These are phyloP conservation scores for Clinocottus analis DNA, from an alignment of 2,113 vertebrate species.

Conservation along the genomic window DNA sequence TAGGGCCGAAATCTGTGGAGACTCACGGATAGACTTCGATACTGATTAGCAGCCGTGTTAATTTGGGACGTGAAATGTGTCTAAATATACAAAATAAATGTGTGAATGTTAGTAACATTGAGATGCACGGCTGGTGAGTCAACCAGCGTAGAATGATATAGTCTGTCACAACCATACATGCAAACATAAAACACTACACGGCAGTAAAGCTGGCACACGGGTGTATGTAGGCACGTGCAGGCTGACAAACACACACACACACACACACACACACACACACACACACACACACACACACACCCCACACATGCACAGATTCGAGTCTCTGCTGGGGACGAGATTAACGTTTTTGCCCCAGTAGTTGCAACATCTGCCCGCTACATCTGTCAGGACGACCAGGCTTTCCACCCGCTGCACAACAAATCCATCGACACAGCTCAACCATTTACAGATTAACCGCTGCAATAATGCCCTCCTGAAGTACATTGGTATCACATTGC, in stretches of 20 bases:
- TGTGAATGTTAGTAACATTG: conserved; percentile 9
- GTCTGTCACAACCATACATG: conserved; percentile 11
- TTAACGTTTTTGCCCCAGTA: conserved; percentile 73
- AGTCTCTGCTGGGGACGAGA: conserved; percentile 63
- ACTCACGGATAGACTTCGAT: conserved; percentile 33
- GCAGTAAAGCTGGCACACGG: neutral
- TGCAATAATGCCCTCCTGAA: conserved; percentile 64
- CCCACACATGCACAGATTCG: conserved; percentile 20
- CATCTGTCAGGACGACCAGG: conserved; percentile 75
- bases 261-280: neutral
- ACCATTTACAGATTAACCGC: conserved; percentile 80
- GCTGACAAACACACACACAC: neutral
- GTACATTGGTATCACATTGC: conserved; percentile 50
- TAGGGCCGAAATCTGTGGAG: conserved; percentile 42
- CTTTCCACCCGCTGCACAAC: conserved; percentile 58
- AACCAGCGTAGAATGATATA: neutral
- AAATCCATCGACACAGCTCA: conserved; percentile 73
- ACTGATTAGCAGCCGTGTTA: conserved; percentile 45
- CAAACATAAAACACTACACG: conserved; percentile 1
- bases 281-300: neutral
- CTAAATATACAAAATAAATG: conserved; percentile 17
- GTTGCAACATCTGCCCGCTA: conserved; percentile 78
- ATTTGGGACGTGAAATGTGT: conserved; percentile 15
- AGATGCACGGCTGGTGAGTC: conserved; percentile 12
- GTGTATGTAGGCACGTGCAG: neutral